A percentile compares a stretch with the other conserved stretches of the same genome.
Evolutionary conservation across 2,113 vertebrate species (phyloP).

Genomic region (Brachyhypopomus occidentalis): DNA sequence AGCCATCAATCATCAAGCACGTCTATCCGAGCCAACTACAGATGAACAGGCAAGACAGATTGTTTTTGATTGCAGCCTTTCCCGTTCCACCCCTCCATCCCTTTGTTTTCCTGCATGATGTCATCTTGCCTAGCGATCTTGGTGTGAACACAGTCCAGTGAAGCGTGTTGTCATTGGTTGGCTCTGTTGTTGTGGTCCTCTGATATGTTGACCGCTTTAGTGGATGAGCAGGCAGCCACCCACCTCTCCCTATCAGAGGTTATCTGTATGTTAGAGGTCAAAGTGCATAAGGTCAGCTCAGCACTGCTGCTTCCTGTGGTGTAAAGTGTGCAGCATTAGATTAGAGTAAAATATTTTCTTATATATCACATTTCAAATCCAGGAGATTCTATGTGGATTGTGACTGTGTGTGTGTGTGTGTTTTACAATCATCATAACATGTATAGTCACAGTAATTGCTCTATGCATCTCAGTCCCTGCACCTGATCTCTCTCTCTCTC

Average conservation of each 20-base stretch:
- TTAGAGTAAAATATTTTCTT: too few species aligned
- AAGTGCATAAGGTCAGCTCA: neutral
- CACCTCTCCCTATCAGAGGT: neutral
- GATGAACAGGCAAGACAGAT: too few species aligned
- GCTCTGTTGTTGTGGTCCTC: too few species aligned
- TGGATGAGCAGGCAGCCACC: neutral
- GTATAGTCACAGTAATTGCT: neutral
- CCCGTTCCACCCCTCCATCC: too few species aligned
- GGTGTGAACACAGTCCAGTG: neutral
- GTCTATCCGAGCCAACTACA: neutral
- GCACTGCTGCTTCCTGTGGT: neutral
- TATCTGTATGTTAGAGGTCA: constrained; percentile 5
- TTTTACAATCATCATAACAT: neutral
- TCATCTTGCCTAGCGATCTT: neutral
- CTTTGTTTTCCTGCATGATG: too few species aligned
- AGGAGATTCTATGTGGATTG: too few species aligned
- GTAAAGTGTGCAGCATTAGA: too few species aligned
- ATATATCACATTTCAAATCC: too few species aligned
- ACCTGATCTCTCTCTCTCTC: neutral
- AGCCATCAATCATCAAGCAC: neutral
- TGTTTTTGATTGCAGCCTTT: too few species aligned
- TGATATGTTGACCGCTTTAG: neutral
- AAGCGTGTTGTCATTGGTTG: neutral
- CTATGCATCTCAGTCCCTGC: too few species aligned
- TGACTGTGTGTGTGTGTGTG: neutral